A percentile compares a stretch with the other conserved stretches of the same genome.
Conservation (phyloP, 2,113 vertebrate genomes). For the Bubalus kerabau region DNA sequence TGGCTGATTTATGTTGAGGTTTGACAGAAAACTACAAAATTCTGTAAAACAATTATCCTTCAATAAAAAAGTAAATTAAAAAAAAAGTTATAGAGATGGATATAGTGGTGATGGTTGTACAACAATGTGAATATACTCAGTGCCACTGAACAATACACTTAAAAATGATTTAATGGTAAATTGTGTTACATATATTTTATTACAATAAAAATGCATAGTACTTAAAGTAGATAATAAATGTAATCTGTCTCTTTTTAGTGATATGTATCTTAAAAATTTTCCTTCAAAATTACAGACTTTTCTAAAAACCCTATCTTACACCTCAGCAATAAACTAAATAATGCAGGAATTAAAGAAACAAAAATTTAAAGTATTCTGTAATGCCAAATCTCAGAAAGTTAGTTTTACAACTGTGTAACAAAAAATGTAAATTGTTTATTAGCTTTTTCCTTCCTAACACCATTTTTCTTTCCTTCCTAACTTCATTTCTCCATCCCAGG, state of each 20-base stretch:
- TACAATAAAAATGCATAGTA: background rate
- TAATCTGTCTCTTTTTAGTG: background rate
- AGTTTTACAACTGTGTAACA: background rate
- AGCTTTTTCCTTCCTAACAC: constrained; percentile 15
- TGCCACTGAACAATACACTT: background rate
- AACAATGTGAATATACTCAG: background rate
- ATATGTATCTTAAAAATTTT: background rate
- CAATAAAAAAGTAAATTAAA: background rate
- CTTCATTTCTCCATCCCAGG: constrained; percentile 50
- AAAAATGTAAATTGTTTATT: background rate
- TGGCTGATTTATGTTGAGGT: background rate
- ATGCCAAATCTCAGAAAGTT: constrained; percentile 43
- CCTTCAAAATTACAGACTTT: background rate
- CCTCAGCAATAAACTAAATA: constrained; percentile 29
- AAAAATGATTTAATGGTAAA: background rate
- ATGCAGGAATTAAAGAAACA: constrained; percentile 29
- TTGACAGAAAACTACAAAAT: background rate
- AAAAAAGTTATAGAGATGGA: background rate
- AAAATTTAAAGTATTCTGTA: constrained; percentile 24
- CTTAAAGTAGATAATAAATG: background rate
- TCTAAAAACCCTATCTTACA: background rate
- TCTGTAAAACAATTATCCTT: background rate
- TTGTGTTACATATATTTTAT: background rate
- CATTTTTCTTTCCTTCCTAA: constrained; percentile 44
- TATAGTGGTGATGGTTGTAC: background rate